Base-by-base conservation (phyloP, 1,140 invertebrate species). In the Heliothis virescens region DNA sequence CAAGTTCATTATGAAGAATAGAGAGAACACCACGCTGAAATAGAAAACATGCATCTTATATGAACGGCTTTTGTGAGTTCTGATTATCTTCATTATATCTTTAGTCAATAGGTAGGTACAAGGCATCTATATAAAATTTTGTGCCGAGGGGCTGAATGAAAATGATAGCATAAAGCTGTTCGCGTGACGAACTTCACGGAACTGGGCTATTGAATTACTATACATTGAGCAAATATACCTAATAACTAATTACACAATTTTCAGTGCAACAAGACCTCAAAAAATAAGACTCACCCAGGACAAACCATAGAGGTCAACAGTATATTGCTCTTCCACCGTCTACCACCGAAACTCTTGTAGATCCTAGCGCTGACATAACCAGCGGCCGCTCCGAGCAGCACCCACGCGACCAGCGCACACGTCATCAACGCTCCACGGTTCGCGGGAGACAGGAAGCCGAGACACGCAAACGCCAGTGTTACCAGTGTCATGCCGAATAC, bases 391-490 rank as follows among this genome's bases (percentile, higher is more conserved):
- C 99, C 99, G 15, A 99, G 96, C 79, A 99, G 97, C 1, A 99
- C 99, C 95, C 98, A 99, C 53, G 99, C 96, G 1, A 99, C 97
- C 96, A 99, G 96, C 16, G 98, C 98, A 95, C 99, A 99, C 4
- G 99, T 99, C 99, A 99, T 99, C 53, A 99, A 92, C 10, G 99
- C 98, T 15, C 99, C 99, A 91, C 99, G 97, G 95, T 99, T 99
- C 18, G 99, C 99, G 0, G 99, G 99, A 34, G 99, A 99, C 18
- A 99, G 95, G 94, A 99, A 99, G 63, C 99, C 99, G 73, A 99
- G 95, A 92, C 99, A 99, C 16, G 99, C 99, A 95, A 99, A 99
- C 34, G 98, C 98, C 96, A 97, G 90, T 0, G 97, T 98, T 12
- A 97, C 96, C 73, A 98, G 94, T 5, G 97, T 97, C 96, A 97